Evolutionary conservation across 2,113 vertebrate genomes (phyloP).

Genomic region (Rhynchomys soricoides): DNA sequence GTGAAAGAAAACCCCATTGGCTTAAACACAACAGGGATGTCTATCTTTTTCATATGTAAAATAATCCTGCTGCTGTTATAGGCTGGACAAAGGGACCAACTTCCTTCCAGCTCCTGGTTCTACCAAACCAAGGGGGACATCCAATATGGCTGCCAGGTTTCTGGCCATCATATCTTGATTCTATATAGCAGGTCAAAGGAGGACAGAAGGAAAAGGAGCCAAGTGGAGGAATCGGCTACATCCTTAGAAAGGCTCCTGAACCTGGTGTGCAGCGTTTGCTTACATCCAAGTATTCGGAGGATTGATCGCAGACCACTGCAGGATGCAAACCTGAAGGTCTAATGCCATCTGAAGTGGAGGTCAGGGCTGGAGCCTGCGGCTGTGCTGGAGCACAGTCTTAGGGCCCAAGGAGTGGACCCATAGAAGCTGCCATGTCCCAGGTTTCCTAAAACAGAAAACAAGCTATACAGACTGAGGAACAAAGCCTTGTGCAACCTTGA

Average conservation of each 20-base stretch:
- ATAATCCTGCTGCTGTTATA: not conserved
- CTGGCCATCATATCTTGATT: conserved; percentile 17
- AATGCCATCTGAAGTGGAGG: not conserved
- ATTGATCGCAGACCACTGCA: too few species aligned
- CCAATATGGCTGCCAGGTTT: not conserved
- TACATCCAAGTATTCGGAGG: not conserved
- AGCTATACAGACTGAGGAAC: not conserved
- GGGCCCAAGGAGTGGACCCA: not conserved
- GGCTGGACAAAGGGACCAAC: not conserved
- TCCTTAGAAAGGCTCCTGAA: not conserved
- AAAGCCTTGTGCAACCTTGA: not conserved
- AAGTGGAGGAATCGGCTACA: not conserved
- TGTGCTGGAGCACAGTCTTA: rapidly evolving
- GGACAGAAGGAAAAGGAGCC: not conserved
- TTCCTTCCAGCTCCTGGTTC: not conserved
- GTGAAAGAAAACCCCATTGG: not conserved
- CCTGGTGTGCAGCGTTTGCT: not conserved
- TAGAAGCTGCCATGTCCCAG: not conserved
- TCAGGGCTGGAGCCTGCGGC: not conserved
- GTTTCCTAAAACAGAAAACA: not conserved
- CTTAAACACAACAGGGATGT: not conserved
- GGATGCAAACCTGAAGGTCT: not conserved
- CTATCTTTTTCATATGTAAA: not conserved
- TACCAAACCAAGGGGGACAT: not conserved
- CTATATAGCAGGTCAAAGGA: not conserved